A percentile compares a stretch with the other conserved stretches of the same genome.
Conservation (phyloP, 2,113 vertebrate genomes). For the Leucopternis melanops region DNA sequence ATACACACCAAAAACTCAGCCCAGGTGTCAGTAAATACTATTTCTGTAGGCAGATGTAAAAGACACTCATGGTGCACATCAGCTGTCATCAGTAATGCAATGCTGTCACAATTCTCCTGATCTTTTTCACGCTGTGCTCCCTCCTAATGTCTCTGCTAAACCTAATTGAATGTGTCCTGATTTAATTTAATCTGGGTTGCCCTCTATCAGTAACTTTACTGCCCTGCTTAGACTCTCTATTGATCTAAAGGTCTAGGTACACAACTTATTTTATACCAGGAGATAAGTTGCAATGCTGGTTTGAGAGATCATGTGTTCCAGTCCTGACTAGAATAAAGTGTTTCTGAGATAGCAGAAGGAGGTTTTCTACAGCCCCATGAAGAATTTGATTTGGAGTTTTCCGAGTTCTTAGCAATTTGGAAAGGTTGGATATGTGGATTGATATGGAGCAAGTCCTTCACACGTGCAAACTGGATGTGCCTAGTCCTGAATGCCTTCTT, state of each 20-base stretch:
- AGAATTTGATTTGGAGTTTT: neutral
- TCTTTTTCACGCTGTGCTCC: neutral
- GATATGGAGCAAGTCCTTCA: neutral
- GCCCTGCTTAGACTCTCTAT: neutral
- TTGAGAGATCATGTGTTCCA: neutral
- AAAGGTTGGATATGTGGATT: neutral
- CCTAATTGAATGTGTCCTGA: neutral
- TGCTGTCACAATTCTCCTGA: neutral
- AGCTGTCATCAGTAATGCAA: neutral
- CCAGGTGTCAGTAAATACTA: neutral
- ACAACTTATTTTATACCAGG: neutral
- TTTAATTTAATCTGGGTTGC: neutral
- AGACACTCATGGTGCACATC: neutral
- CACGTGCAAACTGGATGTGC: neutral
- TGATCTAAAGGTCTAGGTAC: neutral
- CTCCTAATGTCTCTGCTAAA: neutral
- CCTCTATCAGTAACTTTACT: neutral
- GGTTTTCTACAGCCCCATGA: neutral
- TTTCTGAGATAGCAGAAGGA: neutral
- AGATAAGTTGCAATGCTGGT: neutral
- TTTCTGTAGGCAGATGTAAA: neutral
- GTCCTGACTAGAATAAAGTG: neutral
- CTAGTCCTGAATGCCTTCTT: neutral
- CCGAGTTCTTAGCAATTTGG: neutral
- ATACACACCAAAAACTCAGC: neutral